phyloP scores from a whole-genome alignment of 2,113 vertebrate species.

The Tychaedon coryphoeus region DNA sequence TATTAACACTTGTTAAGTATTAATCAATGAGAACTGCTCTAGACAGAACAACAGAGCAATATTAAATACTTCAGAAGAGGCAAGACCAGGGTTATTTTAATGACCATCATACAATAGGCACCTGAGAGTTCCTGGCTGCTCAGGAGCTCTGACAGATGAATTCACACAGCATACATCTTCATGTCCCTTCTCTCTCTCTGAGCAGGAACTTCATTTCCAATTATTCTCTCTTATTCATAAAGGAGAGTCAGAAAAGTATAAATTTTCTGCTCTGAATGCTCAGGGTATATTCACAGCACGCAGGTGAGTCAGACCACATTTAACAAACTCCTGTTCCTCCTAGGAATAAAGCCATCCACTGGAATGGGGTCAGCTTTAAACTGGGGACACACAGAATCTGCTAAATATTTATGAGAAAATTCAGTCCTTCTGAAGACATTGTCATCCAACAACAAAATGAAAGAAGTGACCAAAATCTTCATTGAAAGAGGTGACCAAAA shows the following conservation, averaged over 20 bases:
- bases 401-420: neutral
- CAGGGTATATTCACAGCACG: neutral
- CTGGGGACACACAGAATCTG: neutral
- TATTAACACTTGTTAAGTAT: conserved; percentile 41
- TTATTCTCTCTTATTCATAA: neutral
- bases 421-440: neutral
- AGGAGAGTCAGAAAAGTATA: neutral
- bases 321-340: neutral
- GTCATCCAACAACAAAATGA: neutral
- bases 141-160: neutral
- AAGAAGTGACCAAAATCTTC: neutral
- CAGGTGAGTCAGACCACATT: neutral
- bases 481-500: neutral
- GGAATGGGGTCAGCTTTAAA: neutral
- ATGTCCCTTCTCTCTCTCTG: neutral
- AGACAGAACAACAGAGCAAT: neutral
- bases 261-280: neutral
- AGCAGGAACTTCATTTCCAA: neutral
- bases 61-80: neutral
- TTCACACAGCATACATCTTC: neutral
- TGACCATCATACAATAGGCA: neutral
- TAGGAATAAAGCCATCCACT: neutral
- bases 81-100: conserved; percentile 12
- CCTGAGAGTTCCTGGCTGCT: neutral
- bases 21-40: conserved; percentile 26